Conservation (phyloP, 2,797 vertebrate species). For the Molossus molossus region DNA sequence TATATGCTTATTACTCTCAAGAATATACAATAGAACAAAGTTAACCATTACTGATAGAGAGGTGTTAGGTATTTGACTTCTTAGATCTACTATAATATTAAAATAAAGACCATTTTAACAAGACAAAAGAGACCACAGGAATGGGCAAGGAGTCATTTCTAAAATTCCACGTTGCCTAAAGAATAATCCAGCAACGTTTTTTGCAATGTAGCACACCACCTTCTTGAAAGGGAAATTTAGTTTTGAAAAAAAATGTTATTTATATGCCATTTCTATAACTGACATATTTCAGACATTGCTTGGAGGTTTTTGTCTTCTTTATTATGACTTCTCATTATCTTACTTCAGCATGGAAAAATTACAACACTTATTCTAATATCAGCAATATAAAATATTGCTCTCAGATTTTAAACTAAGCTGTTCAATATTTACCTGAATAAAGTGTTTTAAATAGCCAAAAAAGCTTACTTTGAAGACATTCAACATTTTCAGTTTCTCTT, state of each 20-base stretch:
- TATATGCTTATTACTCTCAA: neutral
- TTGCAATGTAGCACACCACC: neutral
- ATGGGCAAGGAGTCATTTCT: constrained; percentile 58
- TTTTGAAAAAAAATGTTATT: constrained; percentile 50
- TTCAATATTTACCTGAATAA: constrained; percentile 18
- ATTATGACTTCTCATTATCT: neutral
- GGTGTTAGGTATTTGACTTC: constrained; percentile 3
- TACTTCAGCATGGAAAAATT: constrained; percentile 25
- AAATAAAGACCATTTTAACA: constrained; percentile 59
- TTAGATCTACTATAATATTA: constrained; percentile 21
- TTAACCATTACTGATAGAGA: constrained; percentile 59
- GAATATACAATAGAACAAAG: constrained; percentile 47
- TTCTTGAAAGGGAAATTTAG: neutral
- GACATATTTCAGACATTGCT: constrained; percentile 3
- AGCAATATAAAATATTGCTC: neutral
- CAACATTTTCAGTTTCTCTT: constrained; percentile 49
- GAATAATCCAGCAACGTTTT: constrained; percentile 64
- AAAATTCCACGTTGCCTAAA: constrained; percentile 56
- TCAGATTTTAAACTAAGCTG: constrained; percentile 46
- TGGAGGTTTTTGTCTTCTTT: neutral
- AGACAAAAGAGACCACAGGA: neutral
- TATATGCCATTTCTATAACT: neutral
- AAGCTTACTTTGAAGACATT: neutral
- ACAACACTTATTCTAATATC: constrained; percentile 43
- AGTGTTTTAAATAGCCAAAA: neutral